phyloP scores from a whole-genome alignment of 1,140 invertebrate genomes.

The roundworm (Caenorhabditis elegans) region DNA sequence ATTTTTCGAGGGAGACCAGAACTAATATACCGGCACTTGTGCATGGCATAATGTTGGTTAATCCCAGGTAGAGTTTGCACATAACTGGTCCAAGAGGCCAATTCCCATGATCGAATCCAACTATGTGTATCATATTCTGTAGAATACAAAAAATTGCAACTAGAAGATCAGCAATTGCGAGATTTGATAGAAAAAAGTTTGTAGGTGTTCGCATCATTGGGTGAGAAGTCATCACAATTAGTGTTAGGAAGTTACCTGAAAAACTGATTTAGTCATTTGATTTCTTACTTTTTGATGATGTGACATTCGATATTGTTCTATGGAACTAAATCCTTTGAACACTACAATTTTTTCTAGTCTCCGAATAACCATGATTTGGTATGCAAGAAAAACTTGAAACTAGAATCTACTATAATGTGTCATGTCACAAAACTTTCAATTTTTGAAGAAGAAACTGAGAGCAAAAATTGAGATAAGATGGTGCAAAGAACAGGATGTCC shows the following conservation, averaged over 20 bases:
- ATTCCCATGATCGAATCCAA: slow-evolving; percentile 53
- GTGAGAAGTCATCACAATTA: slow-evolving; percentile 50
- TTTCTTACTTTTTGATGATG: not conserved
- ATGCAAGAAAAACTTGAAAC: too few relatives aligned
- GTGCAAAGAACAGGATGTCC: slow-evolving; percentile 35
- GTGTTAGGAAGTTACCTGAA: slow-evolving; percentile 55
- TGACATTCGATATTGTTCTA: not conserved
- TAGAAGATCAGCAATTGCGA: slow-evolving; percentile 60
- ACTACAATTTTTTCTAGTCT: too few relatives aligned
- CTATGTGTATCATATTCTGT: slow-evolving; percentile 65
- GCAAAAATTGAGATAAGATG: not conserved
- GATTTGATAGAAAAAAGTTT: slow-evolving; percentile 55
- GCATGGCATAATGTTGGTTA: slow-evolving; percentile 64
- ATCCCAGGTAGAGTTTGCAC: slow-evolving; percentile 61
- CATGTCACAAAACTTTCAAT: slow-evolving; percentile 18
- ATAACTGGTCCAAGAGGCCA: slow-evolving; percentile 55
- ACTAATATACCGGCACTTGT: slow-evolving; percentile 63
- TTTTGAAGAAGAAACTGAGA: not conserved
- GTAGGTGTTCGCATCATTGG: slow-evolving; percentile 55
- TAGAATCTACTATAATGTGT: not conserved
- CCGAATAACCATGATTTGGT: too few relatives aligned
- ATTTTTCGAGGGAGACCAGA: slow-evolving; percentile 65
- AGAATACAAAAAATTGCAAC: slow-evolving; percentile 61
- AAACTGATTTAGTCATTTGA: not conserved
- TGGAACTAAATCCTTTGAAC: not conserved